Conservation (phyloP, 1,140 invertebrate genomes). For the Bathynomus jamesi region DNA sequence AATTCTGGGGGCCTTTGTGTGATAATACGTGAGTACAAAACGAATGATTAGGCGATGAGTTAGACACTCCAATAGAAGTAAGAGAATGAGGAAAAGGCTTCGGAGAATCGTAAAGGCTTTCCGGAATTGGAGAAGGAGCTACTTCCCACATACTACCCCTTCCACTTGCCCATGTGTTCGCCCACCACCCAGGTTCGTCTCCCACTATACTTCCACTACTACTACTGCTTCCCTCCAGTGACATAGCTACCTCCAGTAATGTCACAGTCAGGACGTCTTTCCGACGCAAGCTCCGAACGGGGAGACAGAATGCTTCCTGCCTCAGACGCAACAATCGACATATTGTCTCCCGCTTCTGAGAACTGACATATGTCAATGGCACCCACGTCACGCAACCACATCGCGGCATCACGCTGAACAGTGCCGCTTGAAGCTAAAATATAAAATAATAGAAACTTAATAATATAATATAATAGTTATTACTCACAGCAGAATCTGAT, state of each 20-base stretch:
- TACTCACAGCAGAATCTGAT: too few relatives aligned
- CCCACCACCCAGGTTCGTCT: conserved; percentile 14
- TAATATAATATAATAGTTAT: too few relatives aligned
- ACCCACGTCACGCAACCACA: neutral
- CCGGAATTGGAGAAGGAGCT: conserved; percentile 15
- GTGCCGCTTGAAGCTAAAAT: neutral
- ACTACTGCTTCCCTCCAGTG: conserved; percentile 9
- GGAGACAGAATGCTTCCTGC: neutral
- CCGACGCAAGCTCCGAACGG: neutral
- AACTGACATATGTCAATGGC: neutral
- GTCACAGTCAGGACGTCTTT: neutral
- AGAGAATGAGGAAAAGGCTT: conserved; percentile 3
- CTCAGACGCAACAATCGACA: neutral
- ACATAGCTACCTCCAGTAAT: neutral
- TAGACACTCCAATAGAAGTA: neutral
- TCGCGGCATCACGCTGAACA: neutral
- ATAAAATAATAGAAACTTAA: too few relatives aligned
- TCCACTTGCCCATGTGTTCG: conserved; percentile 15
- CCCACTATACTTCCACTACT: conserved; percentile 14
- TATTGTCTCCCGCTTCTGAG: neutral
- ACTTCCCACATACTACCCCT: conserved; percentile 19
- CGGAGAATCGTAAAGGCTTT: conserved; percentile 12
- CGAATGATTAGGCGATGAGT: neutral
- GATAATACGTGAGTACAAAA: neutral
- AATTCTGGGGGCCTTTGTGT: neutral